Base-by-base conservation (phyloP, 2,888 invertebrate genomes). In the Syrphus vitripennis region DNA sequence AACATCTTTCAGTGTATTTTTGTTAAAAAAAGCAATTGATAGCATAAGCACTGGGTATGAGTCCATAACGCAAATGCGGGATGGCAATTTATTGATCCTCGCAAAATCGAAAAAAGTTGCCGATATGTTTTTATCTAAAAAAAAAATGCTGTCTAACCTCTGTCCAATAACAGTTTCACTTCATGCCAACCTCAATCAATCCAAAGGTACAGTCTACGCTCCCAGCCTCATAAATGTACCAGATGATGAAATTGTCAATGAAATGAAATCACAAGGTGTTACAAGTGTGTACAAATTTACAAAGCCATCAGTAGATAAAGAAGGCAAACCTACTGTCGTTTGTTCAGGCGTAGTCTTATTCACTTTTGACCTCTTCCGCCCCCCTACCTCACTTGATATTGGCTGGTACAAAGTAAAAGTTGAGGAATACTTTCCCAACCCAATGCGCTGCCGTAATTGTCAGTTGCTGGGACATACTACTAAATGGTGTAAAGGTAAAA, bases 361-460 rank as follows among this genome's bases (percentile, higher is more conserved):
- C 3, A 80, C 67, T 0, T 84, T 81, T 40, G 76, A 81, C 29
- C 42, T 67, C 9, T 75, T 65, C 26, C 63, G 72, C 4, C 45
- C 69, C 0, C 72, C 80, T 1, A 61, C 19, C 3, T 21, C 53
- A 3, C 34, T 76, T 7, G 59, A 83, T 26, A 48, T 79, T 4
- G 79, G 75, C 3, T 79, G 65, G 75, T 67, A 75, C 21, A 70
- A 50, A n/a, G 29, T 48, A 5, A 61, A 55, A 59, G 83, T 84
- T 4, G 45, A 59, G 16, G 29, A 61, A 42, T 81, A 69, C 12
- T 69, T 74, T n/a, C 72, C 78, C 55, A 78, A 48, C 10, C 74
- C 83, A 7, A 83, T 83, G 63, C 37, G 42, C 4, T 78, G 74
- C 34, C 42, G 69, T 14, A 72, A 72, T 16, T 83, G 83, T 48